Percentiles rank a stretch among this genome's conserved stretches.
Evolutionary conservation across 2,888 invertebrate genomes (phyloP).

Genomic region (Brachypalpus laphriformis): DNA sequence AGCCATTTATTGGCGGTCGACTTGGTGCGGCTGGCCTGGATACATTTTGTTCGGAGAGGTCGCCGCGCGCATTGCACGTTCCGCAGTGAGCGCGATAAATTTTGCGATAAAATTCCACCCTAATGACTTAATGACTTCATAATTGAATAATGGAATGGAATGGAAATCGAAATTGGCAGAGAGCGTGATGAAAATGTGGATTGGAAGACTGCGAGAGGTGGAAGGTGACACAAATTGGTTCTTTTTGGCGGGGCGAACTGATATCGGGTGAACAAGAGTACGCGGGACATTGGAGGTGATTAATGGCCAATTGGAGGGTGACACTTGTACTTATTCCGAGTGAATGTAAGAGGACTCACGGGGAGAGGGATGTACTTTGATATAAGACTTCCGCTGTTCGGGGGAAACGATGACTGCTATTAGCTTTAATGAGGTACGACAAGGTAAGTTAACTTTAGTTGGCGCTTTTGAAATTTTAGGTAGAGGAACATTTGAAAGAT

Average conservation of each 20-base stretch:
- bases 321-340: slow-evolving; percentile 62
- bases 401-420: not conserved
- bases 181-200: slow-evolving; percentile 59
- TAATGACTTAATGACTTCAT: slow-evolving; percentile 75
- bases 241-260: not conserved
- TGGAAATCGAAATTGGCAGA: slow-evolving; percentile 72
- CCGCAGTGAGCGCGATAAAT: slow-evolving; percentile 70
- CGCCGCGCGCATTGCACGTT: slow-evolving; percentile 54
- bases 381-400: slow-evolving; percentile 19
- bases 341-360: slow-evolving; percentile 30
- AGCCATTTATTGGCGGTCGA: slow-evolving; percentile 67
- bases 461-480: not conserved
- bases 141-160: slow-evolving; percentile 74
- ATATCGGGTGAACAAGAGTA: slow-evolving; percentile 9
- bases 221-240: slow-evolving; percentile 28
- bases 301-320: slow-evolving; percentile 63
- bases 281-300: slow-evolving; percentile 56
- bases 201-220: not conserved
- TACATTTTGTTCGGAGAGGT: not conserved
- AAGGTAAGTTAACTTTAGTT: not conserved
- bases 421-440: slow-evolving; percentile 36
- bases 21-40: slow-evolving; percentile 30
- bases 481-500: not conserved
- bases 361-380: slow-evolving; percentile 1
- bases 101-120: slow-evolving; percentile 73